Evolutionary conservation across 2,797 vertebrate genomes (phyloP).

Genomic region (Furcifer pardalis): DNA sequence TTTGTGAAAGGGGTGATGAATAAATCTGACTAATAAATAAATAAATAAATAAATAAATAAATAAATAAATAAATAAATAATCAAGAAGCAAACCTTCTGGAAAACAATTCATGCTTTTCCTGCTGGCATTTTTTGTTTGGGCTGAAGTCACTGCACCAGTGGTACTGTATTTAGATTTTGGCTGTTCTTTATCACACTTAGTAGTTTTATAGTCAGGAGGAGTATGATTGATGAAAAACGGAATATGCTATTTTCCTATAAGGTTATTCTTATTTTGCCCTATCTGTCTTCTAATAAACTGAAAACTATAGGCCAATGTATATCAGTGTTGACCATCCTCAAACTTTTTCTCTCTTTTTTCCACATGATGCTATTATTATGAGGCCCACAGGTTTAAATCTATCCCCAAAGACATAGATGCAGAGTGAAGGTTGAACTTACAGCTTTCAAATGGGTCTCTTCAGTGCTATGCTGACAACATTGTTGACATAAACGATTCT

Average conservation of each 20-base stretch:
- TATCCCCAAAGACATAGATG: not conserved
- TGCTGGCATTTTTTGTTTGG: not conserved
- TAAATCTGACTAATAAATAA: no score
- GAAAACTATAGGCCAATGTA: not conserved
- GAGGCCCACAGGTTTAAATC: not conserved
- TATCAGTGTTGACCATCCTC: not conserved
- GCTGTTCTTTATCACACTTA: not conserved
- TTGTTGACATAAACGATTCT: constrained; percentile 28
- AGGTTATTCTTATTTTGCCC: not conserved
- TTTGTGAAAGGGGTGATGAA: no score
- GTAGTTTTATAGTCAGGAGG: not conserved
- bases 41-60: no score
- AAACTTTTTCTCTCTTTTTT: not conserved
- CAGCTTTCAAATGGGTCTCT: constrained; percentile 6
- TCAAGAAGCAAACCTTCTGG: not conserved
- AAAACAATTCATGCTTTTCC: not conserved
- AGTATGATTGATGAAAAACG: not conserved
- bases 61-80: no score
- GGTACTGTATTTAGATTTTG: not conserved
- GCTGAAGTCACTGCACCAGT: not conserved
- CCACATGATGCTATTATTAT: not conserved
- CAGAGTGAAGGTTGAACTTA: not conserved
- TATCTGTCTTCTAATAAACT: not conserved
- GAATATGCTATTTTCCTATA: not conserved
- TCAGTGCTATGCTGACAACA: not conserved